These are phyloP conservation scores for Metellina segmentata DNA, from an alignment of 2,888 invertebrate species.

Conservation along the genomic window DNA sequence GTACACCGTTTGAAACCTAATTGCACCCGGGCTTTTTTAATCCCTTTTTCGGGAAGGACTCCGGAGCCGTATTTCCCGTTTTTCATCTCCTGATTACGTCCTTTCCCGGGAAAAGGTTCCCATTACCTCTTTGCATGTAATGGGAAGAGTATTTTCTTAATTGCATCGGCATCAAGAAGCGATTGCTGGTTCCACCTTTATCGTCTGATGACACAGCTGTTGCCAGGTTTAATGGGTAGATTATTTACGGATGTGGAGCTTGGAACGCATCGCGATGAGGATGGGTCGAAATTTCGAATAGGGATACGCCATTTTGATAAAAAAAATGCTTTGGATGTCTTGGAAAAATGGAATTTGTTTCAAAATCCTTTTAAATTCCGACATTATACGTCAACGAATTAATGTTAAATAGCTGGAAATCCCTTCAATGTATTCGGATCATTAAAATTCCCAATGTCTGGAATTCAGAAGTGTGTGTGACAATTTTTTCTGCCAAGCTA, in stretches of 20 bases:
- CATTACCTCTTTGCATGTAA: slow-evolving; percentile 44
- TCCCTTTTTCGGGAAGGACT: background rate
- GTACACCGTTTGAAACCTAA: background rate
- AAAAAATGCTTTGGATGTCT: background rate
- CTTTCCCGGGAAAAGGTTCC: background rate
- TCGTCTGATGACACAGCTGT: slow-evolving; percentile 53
- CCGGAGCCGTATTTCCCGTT: background rate
- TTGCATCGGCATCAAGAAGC: slow-evolving; percentile 50
- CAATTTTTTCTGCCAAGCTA: no score
- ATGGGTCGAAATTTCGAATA: background rate
- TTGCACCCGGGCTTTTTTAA: background rate
- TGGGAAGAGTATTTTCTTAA: slow-evolving; percentile 46
- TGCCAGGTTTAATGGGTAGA: slow-evolving; percentile 44
- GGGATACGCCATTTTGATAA: background rate
- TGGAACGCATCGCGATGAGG: background rate
- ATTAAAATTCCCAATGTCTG: no score
- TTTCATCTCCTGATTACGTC: slow-evolving; percentile 14
- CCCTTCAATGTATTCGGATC: no score
- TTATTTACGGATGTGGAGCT: slow-evolving; percentile 26
- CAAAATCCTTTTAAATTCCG: no score
- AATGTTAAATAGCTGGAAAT: no score
- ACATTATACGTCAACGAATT: no score
- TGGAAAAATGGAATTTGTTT: no score
- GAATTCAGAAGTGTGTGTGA: no score
- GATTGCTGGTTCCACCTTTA: slow-evolving; percentile 33